phyloP scores from a whole-genome alignment of 2,888 invertebrate genomes.

The Andrena bucephala region DNA sequence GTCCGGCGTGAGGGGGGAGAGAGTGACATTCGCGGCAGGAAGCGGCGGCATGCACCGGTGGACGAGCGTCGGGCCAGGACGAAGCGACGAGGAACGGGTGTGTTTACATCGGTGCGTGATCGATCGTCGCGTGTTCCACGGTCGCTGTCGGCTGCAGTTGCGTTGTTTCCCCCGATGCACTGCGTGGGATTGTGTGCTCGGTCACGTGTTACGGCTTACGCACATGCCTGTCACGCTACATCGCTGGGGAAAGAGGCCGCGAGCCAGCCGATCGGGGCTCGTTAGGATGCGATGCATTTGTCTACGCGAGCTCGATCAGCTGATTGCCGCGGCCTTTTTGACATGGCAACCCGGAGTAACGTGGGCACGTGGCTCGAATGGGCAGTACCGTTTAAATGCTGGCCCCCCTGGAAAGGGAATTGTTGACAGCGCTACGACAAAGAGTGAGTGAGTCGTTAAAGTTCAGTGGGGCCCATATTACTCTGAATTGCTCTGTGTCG shows the following conservation, averaged over 20 bases:
- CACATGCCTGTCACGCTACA: conserved; percentile 55
- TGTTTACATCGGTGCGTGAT: conserved; percentile 76
- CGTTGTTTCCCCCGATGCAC: conserved; percentile 45
- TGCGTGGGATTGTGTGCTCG: conserved; percentile 56
- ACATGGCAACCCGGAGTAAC: not conserved
- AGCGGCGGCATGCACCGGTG: conserved; percentile 67
- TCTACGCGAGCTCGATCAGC: conserved; percentile 56
- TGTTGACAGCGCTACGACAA: not conserved
- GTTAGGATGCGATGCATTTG: conserved; percentile 50
- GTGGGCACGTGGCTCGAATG: no score
- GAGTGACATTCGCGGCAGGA: conserved; percentile 68
- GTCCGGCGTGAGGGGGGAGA: conserved; percentile 57
- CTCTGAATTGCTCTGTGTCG: no score
- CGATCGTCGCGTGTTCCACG: conserved; percentile 76
- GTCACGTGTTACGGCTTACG: conserved; percentile 68
- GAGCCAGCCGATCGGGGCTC: conserved; percentile 40
- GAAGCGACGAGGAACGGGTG: conserved; percentile 52
- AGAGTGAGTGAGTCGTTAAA: no score
- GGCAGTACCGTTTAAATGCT: not conserved
- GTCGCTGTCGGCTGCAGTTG: conserved; percentile 55
- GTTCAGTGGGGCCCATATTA: no score
- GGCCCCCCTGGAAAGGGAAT: not conserved
- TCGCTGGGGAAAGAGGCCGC: conserved; percentile 40
- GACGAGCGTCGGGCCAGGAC: conserved; percentile 58
- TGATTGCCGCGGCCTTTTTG: conserved; percentile 51